A percentile compares a stretch with the other conserved stretches of the same genome.
Conservation (phyloP, 2,113 vertebrate species). For the Prinia subflava region DNA sequence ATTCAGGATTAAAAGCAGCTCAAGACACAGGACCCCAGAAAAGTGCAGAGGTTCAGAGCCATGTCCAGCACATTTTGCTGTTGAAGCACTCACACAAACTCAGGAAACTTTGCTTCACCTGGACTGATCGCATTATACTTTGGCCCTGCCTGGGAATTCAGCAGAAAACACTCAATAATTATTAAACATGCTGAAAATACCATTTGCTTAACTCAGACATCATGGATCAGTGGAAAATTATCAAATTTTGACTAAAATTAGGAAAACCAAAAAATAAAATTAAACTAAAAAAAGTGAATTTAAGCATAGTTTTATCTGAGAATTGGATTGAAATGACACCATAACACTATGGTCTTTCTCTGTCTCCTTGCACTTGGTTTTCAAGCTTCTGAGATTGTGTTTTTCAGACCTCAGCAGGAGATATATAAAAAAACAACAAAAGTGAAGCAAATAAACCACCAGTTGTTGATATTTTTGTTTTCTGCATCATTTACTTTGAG, state of each 20-base stretch:
- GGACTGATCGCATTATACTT: neutral
- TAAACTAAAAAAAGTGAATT: neutral
- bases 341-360: rapidly evolving
- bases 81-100: neutral
- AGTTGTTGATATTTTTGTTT: neutral
- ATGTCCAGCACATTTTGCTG: neutral
- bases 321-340: neutral
- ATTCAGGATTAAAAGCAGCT: neutral
- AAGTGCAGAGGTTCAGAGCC: too few relatives aligned
- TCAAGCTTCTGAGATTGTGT: neutral
- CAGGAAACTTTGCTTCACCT: neutral
- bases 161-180: neutral
- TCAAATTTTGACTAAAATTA: neutral
- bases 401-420: neutral
- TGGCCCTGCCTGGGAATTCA: neutral
- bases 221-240: neutral
- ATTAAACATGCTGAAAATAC: neutral
- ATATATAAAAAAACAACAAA: neutral
- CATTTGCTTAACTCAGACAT: neutral
- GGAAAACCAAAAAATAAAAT: neutral
- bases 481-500: neutral
- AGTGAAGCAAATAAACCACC: neutral
- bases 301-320: neutral
- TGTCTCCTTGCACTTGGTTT: neutral
- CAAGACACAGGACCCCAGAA: neutral